Evolutionary conservation across 2,113 vertebrate genomes (phyloP), one percentile per base, ranked within the genome.

Genomic region (Pachypanchax playfairii): DNA sequence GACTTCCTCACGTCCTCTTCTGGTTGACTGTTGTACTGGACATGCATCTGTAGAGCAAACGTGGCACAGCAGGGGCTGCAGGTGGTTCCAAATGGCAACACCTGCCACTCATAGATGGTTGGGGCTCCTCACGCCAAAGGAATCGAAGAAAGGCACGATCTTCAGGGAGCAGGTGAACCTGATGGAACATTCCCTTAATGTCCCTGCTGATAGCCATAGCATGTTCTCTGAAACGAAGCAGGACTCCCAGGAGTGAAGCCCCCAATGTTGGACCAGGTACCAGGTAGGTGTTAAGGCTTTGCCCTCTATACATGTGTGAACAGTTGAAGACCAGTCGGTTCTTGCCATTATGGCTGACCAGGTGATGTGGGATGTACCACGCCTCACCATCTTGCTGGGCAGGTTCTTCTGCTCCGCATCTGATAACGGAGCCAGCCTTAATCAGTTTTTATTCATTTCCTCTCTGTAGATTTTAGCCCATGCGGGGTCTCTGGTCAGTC

Each of bases 291-390:
- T 26, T 48, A 5, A 48, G 46, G 46, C 14, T 48, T 2, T 28
- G 47, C 2, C 47, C 47, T 17, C 6, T 1, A 25, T n/a, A 17
- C 46, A 26, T 22, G 1, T 26, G 7, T 22, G 46, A 26, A 17
- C 24, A 26, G 13, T 26, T 48, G 14, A 48, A 48, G 22, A 48
- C 46, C 22, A 48, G 5, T 26, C 46, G 13, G 14, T 48, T 48
- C 22, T 44, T 44, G 1, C 20, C 43, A 22, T 47, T 47, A 7
- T 25, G 22, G 22, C 44, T 47, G 1, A 25, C 22, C 22, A 47
- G 10, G 15, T 61, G 31, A 21, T 70, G 57, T 2, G 41, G 66
- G 1, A 47, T 51, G 11, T 21, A 73, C 61, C 70, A 73, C 9
- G 17, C 3, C 6, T 64, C 53, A 3, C 6, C 0, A 2, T 13